Evolutionary conservation across 2,113 vertebrate genomes (phyloP), one percentile per base, ranked within the genome.

Genomic region (Excalfactoria chinensis): DNA sequence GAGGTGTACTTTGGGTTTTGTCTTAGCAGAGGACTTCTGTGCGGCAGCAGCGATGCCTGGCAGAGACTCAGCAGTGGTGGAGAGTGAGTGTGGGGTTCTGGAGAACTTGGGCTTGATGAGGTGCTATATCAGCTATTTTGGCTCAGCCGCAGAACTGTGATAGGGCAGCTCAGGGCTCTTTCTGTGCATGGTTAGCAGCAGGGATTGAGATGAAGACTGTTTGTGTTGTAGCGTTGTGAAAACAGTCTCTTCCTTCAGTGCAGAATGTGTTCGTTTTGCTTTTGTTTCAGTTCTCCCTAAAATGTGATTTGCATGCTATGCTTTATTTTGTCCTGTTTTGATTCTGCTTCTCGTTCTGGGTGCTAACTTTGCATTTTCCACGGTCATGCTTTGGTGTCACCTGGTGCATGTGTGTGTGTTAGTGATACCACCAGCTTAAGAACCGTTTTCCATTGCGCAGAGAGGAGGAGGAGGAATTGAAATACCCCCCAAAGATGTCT

Each of bases 1-100:
- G 67, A 82, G 60, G 66, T 37, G 71, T 49, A 32, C 55, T 87
- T 93, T 63, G 89, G 91, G 75, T 67, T 87, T 58, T 91, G 87
- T 49, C 43, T 90, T 68, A 78, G 58, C 35, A 18, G 46, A 82
- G 58, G 70, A 70, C 55, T 87, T 59, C 0, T 35, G 60, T 77
- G 60, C 16, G 56, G 8, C 51, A 76, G 23, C n/a, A 30, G 0
- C 16, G 35, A 28, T 63, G 64, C 25, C 74, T 89, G 81, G 77
- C 58, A n/a, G 60, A 77, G 80, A 8, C 25, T 66, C 9, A 0
- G 35, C 28, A 62, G 26, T 13, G 64, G 43, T 34, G 71, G 44
- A 66, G 58, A 22, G 26, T 55, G 28, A 35, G 7, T 66, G 26
- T 1, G 6, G 80, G 67, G 32, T 62, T 76, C 46, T 69, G 30